phyloP scores from a whole-genome alignment of 1,140 invertebrate species.

The Procambarus clarkii region DNA sequence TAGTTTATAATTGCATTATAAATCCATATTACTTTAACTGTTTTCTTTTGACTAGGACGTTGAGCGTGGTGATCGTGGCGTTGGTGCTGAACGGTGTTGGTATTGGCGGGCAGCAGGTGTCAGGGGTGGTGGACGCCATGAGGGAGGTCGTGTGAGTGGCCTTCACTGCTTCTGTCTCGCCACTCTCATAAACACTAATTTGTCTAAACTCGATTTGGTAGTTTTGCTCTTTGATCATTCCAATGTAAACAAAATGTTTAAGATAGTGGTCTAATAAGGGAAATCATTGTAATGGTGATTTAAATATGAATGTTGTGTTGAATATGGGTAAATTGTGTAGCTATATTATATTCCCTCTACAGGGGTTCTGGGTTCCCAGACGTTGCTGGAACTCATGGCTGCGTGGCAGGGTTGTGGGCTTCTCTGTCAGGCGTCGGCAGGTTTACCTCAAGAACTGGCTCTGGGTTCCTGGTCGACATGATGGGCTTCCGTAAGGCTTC shows the following conservation, averaged over 20 bases:
- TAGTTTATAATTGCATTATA: too few species aligned
- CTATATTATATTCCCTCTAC: background rate
- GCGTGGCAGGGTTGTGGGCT: conserved; percentile 73
- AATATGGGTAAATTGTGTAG: background rate
- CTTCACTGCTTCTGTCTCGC: too few species aligned
- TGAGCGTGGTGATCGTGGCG: conserved; percentile 70
- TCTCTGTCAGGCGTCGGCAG: conserved; percentile 73
- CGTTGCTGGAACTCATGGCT: conserved; percentile 72
- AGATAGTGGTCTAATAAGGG: too few species aligned
- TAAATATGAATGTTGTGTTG: too few species aligned
- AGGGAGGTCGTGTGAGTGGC: conserved; percentile 74
- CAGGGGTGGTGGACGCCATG: conserved; percentile 74
- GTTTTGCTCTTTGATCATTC: too few species aligned
- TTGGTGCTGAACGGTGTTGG: conserved; percentile 73
- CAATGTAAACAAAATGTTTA: too few species aligned
- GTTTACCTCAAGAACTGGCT: conserved; percentile 73
- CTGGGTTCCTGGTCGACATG: conserved; percentile 73
- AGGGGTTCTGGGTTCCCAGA: conserved; percentile 71
- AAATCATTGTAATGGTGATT: too few species aligned
- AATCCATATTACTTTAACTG: too few species aligned
- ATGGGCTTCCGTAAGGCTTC: conserved; percentile 73
- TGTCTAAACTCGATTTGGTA: too few species aligned
- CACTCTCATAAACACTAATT: too few species aligned
- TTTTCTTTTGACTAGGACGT: conserved; percentile 56
- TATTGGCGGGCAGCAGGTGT: conserved; percentile 74